A percentile compares a stretch with the other conserved stretches of the same genome.
Conservation (phyloP, 92 coral and sea anemone species). For the Actinernus sp. region DNA sequence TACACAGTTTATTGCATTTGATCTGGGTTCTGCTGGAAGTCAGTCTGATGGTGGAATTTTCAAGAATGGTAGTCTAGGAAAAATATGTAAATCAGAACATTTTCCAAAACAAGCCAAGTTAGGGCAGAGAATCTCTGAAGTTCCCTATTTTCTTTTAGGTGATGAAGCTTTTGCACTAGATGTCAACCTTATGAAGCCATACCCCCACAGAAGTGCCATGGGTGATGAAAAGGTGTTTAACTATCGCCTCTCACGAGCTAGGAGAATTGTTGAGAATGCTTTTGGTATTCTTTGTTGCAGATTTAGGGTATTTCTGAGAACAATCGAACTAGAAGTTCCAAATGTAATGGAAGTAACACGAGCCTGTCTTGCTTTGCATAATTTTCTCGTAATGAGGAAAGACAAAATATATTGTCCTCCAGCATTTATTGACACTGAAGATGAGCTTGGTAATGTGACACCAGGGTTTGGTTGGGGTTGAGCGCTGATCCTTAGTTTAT, state of each 20-base stretch:
- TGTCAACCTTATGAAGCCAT: slow-evolving; percentile 58
- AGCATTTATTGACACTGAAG: slow-evolving; percentile 70
- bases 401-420: slow-evolving; percentile 54
- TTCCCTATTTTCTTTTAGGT: slow-evolving; percentile 59
- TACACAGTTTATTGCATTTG: slow-evolving; percentile 48
- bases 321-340: slow-evolving; percentile 58
- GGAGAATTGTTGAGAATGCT: slow-evolving; percentile 69
- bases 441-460: slow-evolving; percentile 26
- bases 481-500: too few relatives aligned
- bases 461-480: too few relatives aligned
- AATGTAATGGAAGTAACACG: slow-evolving; percentile 62
- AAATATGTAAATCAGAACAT: slow-evolving; percentile 20
- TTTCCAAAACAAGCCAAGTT: slow-evolving; percentile 36
- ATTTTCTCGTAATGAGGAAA: slow-evolving; percentile 61
- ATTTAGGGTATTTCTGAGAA: slow-evolving; percentile 58
- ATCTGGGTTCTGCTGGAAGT: slow-evolving; percentile 56
- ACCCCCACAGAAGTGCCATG: slow-evolving; percentile 5
- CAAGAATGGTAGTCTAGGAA: slow-evolving; percentile 40
- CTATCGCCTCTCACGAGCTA: slow-evolving; percentile 70
- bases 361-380: slow-evolving; percentile 64
- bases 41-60: slow-evolving; percentile 66
- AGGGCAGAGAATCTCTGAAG: not conserved
- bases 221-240: slow-evolving; percentile 64
- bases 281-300: slow-evolving; percentile 68
- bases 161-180: slow-evolving; percentile 78